Base-by-base conservation (phyloP, 2,113 vertebrate genomes). In the Lonchura striata region DNA sequence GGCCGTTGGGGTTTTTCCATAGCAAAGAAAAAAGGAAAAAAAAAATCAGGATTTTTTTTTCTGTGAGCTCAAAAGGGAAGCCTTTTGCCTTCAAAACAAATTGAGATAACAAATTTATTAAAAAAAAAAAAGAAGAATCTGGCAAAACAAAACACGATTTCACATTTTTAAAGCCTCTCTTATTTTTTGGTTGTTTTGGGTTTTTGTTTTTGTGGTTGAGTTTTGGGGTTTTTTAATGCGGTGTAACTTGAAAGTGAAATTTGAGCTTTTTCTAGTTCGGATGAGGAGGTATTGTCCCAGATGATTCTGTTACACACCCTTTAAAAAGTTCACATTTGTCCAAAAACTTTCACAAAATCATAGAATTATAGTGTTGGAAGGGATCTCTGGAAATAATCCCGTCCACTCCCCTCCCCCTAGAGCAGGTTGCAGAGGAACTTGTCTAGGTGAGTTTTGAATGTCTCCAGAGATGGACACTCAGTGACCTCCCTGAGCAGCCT, bases 351-450 rank as follows among this genome's bases (percentile, higher is more conserved):
- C 21, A 22, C 17, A 37, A 59, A 42, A 42, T 27, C 50, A 27
- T 19, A 19, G 15, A 37, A 42, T 24, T 65, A 57, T 20, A 9
- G 44, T 37, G 22, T 16, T 57, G 33, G 44, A 37, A 60, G 27
- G 6, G 14, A 37, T 21, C 4, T 44, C 50, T 37, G 31, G 22
- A 65, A 49, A 57, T 57, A 47, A 37, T 23, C 31, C 18, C 11
- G 31, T 50, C 18, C 37, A 37, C 25, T 4, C 4, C 8, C 12
- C 3, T 2, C 2, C 23, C 20, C 8, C 6, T 8, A 13, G 6
- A 37, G 42, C 8, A 37, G 42, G 35, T 49, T 27, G 42, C 42
- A 80, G 11, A 65, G 42, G 57, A 72, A 22, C 7, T 35, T 3
- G 10, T 49, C 21, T 17, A 56, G 35, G 31, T 72, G 15, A 23